Evolutionary conservation across 2,797 vertebrate genomes (phyloP), one percentile per base, ranked within the genome.

Genomic region (Oreortyx pictus): DNA sequence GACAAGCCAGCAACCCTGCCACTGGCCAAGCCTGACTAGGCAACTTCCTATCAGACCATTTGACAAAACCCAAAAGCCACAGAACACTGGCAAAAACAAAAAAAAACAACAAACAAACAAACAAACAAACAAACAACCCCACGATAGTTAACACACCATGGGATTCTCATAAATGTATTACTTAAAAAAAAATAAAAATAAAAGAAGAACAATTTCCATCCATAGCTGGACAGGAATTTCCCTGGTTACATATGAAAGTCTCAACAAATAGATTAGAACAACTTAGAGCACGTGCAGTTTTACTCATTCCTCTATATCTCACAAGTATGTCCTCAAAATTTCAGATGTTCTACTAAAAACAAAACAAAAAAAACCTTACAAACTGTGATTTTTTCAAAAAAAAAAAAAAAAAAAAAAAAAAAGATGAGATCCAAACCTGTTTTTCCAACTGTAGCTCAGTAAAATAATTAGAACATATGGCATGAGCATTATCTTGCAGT

Each of bases 1-100:
- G 57, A 47, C 43, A 81, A 39, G 27, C 4, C 67, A 73, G 25
- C 0, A 1, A n/a, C 29, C 12, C 44, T 67, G 3, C 6, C 0
- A 0, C 8, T 59, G 67, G 24, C 70, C 70, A 74, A 64, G 24
- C 22, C 39, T 84, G 46, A 31, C 11, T 39, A 16, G 33, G 47
- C 70, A 49, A 31, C 19, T n/a, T 76, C 77, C 56, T 47, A 44
- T 20, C 29, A 35, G 35, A 35, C 37, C 33, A 18, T 46, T 16
- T 33, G 41, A 19, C 22, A 83, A 46, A 83, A 80, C 18, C 22
- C 33, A 86, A 59, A 64, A 35, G 23, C 14, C 50, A 70, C 8
- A 31, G 7, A 65, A 78, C 18, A 19, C 18, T 11, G 43, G 39
- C 9, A 24, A 41, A 41, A 41, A 14, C 39, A 41, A 41, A 13